phyloP scores from a whole-genome alignment of 2,113 vertebrate species.

The Coracopsis vasa region DNA sequence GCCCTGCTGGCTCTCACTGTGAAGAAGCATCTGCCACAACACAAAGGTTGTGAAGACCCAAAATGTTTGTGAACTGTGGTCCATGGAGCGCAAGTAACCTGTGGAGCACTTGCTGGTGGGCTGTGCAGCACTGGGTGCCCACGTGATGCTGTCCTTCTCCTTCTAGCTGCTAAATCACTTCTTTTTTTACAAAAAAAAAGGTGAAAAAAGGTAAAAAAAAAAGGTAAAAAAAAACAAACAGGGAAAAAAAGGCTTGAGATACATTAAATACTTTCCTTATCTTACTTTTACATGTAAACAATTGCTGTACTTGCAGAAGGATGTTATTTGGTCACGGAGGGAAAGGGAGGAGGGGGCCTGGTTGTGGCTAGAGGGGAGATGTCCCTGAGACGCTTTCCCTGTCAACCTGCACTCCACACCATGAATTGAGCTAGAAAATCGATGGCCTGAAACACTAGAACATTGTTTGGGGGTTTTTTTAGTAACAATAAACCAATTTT shows the following conservation, averaged over 20 bases:
- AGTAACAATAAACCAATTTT: constrained; percentile 63
- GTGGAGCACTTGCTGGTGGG: constrained; percentile 1
- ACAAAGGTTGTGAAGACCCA: not conserved
- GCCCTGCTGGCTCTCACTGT: constrained; percentile 37
- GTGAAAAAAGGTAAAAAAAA: too few relatives aligned
- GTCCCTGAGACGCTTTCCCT: not conserved
- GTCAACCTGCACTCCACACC: not conserved
- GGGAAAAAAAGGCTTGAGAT: not conserved
- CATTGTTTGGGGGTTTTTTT: constrained; percentile 31
- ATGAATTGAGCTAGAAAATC: constrained; percentile 4
- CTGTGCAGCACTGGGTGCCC: not conserved
- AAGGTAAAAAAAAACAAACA: not conserved
- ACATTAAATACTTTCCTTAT: constrained; percentile 19
- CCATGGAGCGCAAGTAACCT: not conserved
- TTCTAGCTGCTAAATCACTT: constrained; percentile 40
- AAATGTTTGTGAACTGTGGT: constrained; percentile 4
- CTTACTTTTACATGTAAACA: constrained; percentile 47
- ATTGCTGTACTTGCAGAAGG: constrained; percentile 38
- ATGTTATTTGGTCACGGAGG: constrained; percentile 6
- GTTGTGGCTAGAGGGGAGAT: constrained; percentile 5
- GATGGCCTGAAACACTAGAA: constrained; percentile 46
- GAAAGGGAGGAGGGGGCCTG: constrained; percentile 15
- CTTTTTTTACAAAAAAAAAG: not conserved
- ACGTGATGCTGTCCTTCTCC: constrained; percentile 5
- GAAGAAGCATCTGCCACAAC: not conserved